phyloP scores from a whole-genome alignment of 2,113 vertebrate genomes.

The Progne subis region DNA sequence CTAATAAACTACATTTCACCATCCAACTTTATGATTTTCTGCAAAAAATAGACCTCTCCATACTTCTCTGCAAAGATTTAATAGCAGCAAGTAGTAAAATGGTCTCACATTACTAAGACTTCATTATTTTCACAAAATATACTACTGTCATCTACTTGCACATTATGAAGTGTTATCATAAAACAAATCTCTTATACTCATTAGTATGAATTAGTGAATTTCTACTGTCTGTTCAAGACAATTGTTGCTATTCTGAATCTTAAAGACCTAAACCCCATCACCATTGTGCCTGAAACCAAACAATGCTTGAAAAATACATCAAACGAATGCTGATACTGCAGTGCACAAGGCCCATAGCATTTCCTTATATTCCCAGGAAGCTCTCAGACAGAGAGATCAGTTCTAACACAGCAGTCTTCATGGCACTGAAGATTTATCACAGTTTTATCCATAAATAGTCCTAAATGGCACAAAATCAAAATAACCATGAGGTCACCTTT shows the following conservation, averaged over 20 bases:
- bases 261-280: neutral
- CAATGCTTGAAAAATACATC: slow-evolving; percentile 46
- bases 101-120: neutral
- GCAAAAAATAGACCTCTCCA: neutral
- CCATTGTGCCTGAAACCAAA: slow-evolving; percentile 32
- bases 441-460: neutral
- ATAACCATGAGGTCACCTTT: neutral
- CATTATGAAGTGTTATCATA: slow-evolving; percentile 41
- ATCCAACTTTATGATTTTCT: slow-evolving; percentile 22
- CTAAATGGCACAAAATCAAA: neutral
- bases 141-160: slow-evolving; percentile 34
- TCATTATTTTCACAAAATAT: slow-evolving; percentile 66
- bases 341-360: neutral
- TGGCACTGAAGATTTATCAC: neutral
- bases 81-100: slow-evolving; percentile 14
- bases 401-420: neutral
- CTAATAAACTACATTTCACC: slow-evolving; percentile 10
- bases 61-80: slow-evolving; percentile 51
- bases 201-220: slow-evolving; percentile 31
- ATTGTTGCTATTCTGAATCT: neutral
- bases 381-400: neutral
- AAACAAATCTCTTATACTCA: slow-evolving; percentile 24
- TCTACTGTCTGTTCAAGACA: neutral
- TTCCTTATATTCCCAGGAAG: slow-evolving; percentile 26
- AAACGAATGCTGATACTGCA: neutral